phyloP scores from a whole-genome alignment of 2,888 invertebrate genomes.

The Timema podura region DNA sequence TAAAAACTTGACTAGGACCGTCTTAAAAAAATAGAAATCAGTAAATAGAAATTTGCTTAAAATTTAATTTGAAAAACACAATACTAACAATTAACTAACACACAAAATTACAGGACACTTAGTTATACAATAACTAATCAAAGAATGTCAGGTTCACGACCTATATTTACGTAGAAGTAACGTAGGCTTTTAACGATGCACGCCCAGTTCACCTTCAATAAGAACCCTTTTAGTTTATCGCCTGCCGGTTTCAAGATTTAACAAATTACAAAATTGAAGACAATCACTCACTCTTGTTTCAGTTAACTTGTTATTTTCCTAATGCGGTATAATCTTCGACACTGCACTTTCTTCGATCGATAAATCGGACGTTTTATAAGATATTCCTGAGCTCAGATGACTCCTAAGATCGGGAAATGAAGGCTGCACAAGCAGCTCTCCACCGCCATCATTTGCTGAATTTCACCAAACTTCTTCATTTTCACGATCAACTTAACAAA shows the following conservation, averaged over 20 bases:
- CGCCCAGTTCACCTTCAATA: constrained; percentile 27
- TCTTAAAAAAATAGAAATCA: no score
- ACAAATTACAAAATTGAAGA: constrained; percentile 20
- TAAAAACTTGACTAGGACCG: background rate
- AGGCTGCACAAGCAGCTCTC: constrained; percentile 33
- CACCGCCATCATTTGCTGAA: constrained; percentile 35
- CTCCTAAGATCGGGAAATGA: constrained; percentile 31
- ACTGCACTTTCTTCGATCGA: constrained; percentile 15
- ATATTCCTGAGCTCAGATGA: constrained; percentile 30
- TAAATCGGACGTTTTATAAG: constrained; percentile 18
- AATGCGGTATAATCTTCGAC: constrained; percentile 13
- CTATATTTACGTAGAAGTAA: constrained; percentile 9
- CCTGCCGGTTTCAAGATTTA: constrained; percentile 30
- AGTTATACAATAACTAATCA: no score
- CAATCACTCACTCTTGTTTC: constrained; percentile 17
- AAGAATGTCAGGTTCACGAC: no score
- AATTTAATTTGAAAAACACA: no score
- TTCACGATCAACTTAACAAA: constrained; percentile 25
- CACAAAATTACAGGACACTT: no score
- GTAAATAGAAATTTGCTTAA: no score
- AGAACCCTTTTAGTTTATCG: constrained; percentile 21
- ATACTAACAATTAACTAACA: no score
- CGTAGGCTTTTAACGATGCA: background rate
- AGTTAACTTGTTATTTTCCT: constrained; percentile 14
- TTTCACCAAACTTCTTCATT: constrained; percentile 32